Base-by-base conservation (phyloP, 2,113 vertebrate genomes). In the Erythrocercus mccallii region DNA sequence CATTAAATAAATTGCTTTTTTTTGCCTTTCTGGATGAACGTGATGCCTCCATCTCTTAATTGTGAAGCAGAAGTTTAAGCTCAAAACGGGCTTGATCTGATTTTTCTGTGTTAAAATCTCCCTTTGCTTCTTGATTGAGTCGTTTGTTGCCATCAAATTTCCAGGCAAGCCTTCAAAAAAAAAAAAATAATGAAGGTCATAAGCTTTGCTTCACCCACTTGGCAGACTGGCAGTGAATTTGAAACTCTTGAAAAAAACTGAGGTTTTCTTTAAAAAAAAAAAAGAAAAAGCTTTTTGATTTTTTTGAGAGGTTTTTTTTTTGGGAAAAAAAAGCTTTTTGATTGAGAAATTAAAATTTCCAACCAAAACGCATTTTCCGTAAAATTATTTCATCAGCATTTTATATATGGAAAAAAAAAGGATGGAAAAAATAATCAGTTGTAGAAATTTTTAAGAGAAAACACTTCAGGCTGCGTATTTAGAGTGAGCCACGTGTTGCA, bases 1-100 rank as follows among this genome's bases (percentile, higher is more conserved):
- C 96, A 76, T 97, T 97, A 97, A 97, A 97, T 96, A 98, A 98
- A 98, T 98, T 95, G 96, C 90, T 57, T 91, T 93, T 60, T 47
- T 71, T 61, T 76, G 74, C 31, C 35, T 81, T 97, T 95, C 78
- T 95, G 96, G 96, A 57, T 97, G 88, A 80, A 77, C 94, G 92
- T 92, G 95, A 92, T 95, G 76, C 51, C 5, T 96, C 94, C 88
- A 69, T 96, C 95, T 94, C 33, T 96, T 97, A 95, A 97, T 94
- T 96, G 96, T 81, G 94, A 92, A 81, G 61, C 54, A 90, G 60
- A 64, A 91, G 78, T 95, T 98, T 93, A 82, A 97, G 95, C 90
- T 88, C 71, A 69, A 80, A 89, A 91, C 35, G 13, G 7, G 11
- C 80, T 90, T 54, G 22, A 50, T 94, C 72, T 66, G 78, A 86